These are phyloP conservation scores for Tetramorium simillimum DNA, from an alignment of 1,140 invertebrate species.

Conservation along the genomic window DNA sequence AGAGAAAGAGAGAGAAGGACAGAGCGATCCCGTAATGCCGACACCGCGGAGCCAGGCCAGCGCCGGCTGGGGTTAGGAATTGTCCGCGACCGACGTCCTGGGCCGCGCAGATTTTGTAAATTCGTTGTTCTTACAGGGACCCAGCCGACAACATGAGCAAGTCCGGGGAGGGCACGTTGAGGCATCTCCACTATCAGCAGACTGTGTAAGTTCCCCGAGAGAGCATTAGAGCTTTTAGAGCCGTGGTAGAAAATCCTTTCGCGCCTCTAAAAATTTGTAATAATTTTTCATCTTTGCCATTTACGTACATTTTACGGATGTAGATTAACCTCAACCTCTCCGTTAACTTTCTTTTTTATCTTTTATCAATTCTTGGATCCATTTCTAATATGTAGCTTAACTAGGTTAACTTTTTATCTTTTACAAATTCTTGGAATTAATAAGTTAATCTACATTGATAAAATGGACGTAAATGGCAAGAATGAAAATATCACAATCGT, in stretches of 20 bases:
- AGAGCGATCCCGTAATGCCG: slow-evolving; percentile 3
- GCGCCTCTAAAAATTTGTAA: too few species aligned
- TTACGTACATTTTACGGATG: too few species aligned
- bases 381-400: too few species aligned
- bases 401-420: too few species aligned
- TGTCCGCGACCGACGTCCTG: neutral
- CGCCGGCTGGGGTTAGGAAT: slow-evolving; percentile 73
- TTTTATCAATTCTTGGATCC: too few species aligned
- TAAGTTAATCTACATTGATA: too few species aligned
- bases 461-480: neutral
- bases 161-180: slow-evolving; percentile 73
- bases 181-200: slow-evolving; percentile 73
- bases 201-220: slow-evolving; percentile 76
- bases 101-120: neutral
- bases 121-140: slow-evolving; percentile 44
- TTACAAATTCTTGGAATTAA: too few species aligned
- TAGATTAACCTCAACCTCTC: too few species aligned
- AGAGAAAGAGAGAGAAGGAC: neutral
- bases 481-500: neutral
- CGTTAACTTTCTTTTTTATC: too few species aligned
- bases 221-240: neutral
- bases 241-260: neutral
- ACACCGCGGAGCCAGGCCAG: neutral
- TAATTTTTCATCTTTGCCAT: too few species aligned
- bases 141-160: slow-evolving; percentile 76